Conservation (phyloP, 2,113 vertebrate species). For the Cranoglanis bouderius region DNA sequence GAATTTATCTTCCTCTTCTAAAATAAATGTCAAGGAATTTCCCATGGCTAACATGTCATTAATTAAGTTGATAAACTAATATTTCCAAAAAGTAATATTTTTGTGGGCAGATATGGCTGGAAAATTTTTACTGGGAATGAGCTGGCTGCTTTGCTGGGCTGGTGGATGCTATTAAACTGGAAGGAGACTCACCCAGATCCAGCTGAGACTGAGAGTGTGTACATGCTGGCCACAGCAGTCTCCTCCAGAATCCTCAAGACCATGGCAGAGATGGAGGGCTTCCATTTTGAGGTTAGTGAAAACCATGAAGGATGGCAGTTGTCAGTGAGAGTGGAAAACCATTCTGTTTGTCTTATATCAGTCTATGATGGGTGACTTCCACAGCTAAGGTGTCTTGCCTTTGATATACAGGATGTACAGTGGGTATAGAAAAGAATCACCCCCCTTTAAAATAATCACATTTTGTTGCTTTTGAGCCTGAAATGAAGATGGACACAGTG, state of each 20-base stretch:
- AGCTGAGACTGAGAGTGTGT: constrained; percentile 72
- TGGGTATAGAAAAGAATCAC: too few relatives aligned
- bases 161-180: constrained; percentile 95
- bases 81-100: neutral
- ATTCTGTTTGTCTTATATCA: neutral
- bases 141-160: constrained; percentile 88
- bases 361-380: neutral
- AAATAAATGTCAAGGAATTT: neutral
- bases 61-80: neutral
- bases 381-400: neutral
- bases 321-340: neutral
- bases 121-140: constrained; percentile 94
- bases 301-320: neutral
- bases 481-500: too few relatives aligned
- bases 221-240: constrained; percentile 92
- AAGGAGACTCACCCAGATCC: constrained; percentile 69
- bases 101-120: constrained; percentile 77
- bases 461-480: too few relatives aligned
- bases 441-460: too few relatives aligned
- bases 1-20: neutral
- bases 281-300: constrained; percentile 84
- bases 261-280: constrained; percentile 84
- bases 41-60: neutral
- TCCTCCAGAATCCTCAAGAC: constrained; percentile 90
- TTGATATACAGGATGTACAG: neutral